Evolutionary conservation across 2,888 invertebrate species (phyloP).

Genomic region (Cephonodes hylas): DNA sequence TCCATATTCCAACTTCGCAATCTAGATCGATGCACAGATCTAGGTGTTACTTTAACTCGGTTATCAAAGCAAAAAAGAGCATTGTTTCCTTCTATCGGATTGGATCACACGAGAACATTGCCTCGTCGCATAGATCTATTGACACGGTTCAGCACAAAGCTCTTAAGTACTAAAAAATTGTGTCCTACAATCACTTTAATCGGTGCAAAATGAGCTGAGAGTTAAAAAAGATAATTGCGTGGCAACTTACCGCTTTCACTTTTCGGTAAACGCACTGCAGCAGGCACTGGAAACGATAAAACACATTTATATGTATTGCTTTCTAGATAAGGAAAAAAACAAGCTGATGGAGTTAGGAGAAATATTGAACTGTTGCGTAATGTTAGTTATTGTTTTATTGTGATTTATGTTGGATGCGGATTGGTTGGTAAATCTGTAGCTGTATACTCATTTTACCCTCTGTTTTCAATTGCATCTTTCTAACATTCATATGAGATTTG

Average conservation of each 20-base stretch:
- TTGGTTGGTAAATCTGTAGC: too few relatives aligned
- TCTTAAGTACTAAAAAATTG: slow-evolving; percentile 16
- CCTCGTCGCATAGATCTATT: slow-evolving; percentile 11
- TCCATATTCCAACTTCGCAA: too few relatives aligned
- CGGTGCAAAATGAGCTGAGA: slow-evolving; percentile 24
- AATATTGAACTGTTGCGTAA: too few relatives aligned
- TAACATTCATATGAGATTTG: too few relatives aligned
- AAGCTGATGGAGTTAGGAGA: too few relatives aligned
- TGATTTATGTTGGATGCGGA: too few relatives aligned
- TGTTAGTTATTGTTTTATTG: too few relatives aligned
- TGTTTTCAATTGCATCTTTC: too few relatives aligned
- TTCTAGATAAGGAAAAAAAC: neutral
- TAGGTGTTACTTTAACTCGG: too few relatives aligned
- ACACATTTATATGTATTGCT: neutral
- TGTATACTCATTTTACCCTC: too few relatives aligned
- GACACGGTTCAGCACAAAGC: slow-evolving; percentile 7
- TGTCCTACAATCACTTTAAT: slow-evolving; percentile 25
- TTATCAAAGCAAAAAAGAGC: too few relatives aligned
- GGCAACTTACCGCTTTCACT: slow-evolving; percentile 86
- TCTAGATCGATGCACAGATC: too few relatives aligned
- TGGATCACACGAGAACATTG: neutral
- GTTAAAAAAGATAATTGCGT: slow-evolving; percentile 19
- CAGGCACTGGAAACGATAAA: slow-evolving; percentile 83
- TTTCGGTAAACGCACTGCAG: slow-evolving; percentile 89
- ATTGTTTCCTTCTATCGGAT: neutral